Evolutionary conservation across 2,113 vertebrate species (phyloP).

Genomic region (Budorcas taxicolor): DNA sequence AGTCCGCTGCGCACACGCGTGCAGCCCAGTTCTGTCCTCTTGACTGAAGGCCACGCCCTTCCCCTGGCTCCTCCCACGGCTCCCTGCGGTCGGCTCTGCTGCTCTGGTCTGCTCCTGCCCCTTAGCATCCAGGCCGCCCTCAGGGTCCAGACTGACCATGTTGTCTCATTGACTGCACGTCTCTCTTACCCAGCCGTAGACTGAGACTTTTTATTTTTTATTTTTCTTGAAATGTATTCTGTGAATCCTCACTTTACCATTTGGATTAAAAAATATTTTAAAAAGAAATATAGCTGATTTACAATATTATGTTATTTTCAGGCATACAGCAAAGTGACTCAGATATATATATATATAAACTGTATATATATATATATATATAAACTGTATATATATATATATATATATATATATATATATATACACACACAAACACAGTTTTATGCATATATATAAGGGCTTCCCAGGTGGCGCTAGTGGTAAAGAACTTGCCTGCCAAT

Average conservation of each 20-base stretch:
- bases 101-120: not conserved
- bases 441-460: not conserved
- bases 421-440: not conserved
- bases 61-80: fast-evolving
- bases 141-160: fast-evolving
- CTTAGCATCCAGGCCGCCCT: fast-evolving
- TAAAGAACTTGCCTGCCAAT: not conserved
- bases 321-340: not conserved
- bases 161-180: fast-evolving
- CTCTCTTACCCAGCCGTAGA: fast-evolving
- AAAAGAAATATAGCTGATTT: not conserved
- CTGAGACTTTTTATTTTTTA: not conserved
- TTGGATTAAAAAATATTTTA: not conserved
- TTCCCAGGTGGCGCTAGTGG: not conserved
- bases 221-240: not conserved
- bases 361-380: not conserved
- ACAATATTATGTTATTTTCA: not conserved
- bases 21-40: too few species aligned
- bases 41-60: fast-evolving
- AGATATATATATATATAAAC: not conserved
- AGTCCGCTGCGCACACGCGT: fast-evolving
- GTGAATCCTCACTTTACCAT: not conserved
- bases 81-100: fast-evolving
- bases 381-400: not conserved
- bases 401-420: not conserved